Evolutionary conservation across 2,888 invertebrate species (phyloP).

Genomic region (Pammene aurita): DNA sequence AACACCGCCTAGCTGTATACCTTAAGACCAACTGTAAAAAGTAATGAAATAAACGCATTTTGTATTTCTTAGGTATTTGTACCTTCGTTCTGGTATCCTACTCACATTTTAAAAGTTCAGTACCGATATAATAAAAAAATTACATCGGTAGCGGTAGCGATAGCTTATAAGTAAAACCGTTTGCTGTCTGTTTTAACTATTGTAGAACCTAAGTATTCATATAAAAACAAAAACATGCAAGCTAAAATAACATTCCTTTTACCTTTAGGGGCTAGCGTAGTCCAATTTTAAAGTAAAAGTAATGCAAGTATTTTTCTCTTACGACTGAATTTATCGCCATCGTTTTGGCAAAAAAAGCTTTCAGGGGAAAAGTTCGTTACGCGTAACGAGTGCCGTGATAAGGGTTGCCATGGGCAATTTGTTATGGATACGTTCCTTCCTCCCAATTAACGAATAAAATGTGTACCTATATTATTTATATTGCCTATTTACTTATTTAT

Average conservation of each 20-base stretch:
- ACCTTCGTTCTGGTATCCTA: too few relatives aligned
- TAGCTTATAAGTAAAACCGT: too few relatives aligned
- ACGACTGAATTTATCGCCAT: constrained; percentile 36
- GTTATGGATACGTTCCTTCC: constrained; percentile 26
- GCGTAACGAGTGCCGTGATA: constrained; percentile 40
- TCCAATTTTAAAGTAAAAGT: constrained; percentile 26
- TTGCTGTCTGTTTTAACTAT: too few relatives aligned
- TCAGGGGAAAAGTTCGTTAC: constrained; percentile 37
- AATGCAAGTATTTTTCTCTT: constrained; percentile 31
- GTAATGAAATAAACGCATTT: too few relatives aligned
- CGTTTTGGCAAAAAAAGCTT: constrained; percentile 40
- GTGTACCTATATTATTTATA: constrained; percentile 4
- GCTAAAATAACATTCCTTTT: constrained; percentile 9
- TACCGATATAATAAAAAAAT: too few relatives aligned
- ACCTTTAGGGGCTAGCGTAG: constrained; percentile 4
- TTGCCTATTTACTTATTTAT: not conserved
- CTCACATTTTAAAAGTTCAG: too few relatives aligned
- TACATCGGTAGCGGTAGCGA: too few relatives aligned
- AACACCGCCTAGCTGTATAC: too few relatives aligned
- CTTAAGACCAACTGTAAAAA: too few relatives aligned
- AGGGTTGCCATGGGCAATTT: constrained; percentile 40
- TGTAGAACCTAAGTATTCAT: too few relatives aligned
- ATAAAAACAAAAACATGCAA: not conserved
- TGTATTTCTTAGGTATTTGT: too few relatives aligned
- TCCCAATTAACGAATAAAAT: constrained; percentile 35